Evolutionary conservation across 1,140 invertebrate genomes (phyloP).

Genomic region (Leptinotarsa lineolata): DNA sequence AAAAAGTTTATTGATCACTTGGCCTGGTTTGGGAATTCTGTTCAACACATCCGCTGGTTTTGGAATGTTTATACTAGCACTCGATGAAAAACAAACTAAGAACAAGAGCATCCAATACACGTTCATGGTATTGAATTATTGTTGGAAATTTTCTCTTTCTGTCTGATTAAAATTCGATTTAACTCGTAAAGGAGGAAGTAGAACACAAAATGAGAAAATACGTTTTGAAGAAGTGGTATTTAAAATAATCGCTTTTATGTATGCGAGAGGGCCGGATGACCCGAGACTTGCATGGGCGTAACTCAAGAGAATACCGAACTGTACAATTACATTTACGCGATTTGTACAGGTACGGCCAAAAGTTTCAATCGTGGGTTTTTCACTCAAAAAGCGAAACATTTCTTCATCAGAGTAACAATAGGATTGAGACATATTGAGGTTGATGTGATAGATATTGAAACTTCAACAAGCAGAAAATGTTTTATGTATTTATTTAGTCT

Average conservation of each 20-base stretch:
- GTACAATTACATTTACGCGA: too few species aligned
- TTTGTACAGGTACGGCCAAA: too few species aligned
- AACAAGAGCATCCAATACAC: background rate
- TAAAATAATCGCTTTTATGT: constrained; percentile 1
- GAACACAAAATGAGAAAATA: constrained; percentile 3
- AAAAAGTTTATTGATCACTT: constrained; percentile 28
- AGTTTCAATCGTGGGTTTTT: too few species aligned
- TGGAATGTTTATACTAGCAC: background rate
- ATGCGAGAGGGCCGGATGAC: background rate
- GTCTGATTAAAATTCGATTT: background rate
- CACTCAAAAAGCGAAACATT: too few species aligned
- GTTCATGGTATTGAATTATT: background rate
- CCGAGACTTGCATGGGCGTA: background rate
- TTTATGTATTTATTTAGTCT: too few species aligned
- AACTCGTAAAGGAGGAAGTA: background rate
- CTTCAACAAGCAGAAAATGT: too few species aligned
- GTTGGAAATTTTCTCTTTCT: background rate
- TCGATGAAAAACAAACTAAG: background rate
- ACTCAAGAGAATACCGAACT: background rate
- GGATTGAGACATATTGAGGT: too few species aligned
- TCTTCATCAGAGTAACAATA: too few species aligned
- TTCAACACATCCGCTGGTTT: background rate
- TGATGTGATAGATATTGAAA: too few species aligned
- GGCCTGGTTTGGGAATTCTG: constrained; percentile 7
- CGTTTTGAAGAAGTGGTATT: background rate